Base-by-base conservation (phyloP, 2,888 invertebrate species). In the Drosophila melanosoma region DNA sequence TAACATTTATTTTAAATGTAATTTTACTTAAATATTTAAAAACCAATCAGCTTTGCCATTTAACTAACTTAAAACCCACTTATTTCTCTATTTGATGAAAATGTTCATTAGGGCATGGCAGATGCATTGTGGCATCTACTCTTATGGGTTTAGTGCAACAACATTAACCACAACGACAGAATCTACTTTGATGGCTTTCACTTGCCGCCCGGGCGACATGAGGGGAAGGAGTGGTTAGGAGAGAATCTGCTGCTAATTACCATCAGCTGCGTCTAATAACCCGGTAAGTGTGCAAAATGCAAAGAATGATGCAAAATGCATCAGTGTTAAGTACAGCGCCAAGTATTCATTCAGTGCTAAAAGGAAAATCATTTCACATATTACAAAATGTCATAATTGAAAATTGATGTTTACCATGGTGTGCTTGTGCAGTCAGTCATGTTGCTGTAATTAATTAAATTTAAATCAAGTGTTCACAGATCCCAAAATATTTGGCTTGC, bases 201-300 rank as follows among this genome's bases (percentile, higher is more conserved):
- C 29, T 29, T 5, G 26, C 26, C 26, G n/a, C n/a, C n/a, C n/a
- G 38, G 66, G 36, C 40, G 61, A 56, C 26, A n/a, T 4, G 42
- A 17, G 10, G 8, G 2, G 2, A 11, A 1, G n/a, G 26, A 7
- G 6, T 20, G 36, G 5, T 4, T 10, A 23, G 33, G 35, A 17
- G 26, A n/a, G 11, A 78, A 73, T 69, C 79, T 83, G 75, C 72
- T 72, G 80, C 80, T 89, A 87, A 85, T 85, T 89, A 87, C 70
- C 66, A 59, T 56, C 36, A 76, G 74, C 74, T 76, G 58, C 64
- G 75, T 75, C 82, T 82, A 80, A 79, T 80, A 83, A 67, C 77
- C 57, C 48, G 33, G 63, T 29, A 71, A 79, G 60, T 67, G 54
- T 57, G 52, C 53, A 65, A 49, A 12, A 56, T 32, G 73, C 23